These are phyloP conservation scores for Liparis tanakae DNA, from an alignment of 2,797 vertebrate genomes.

Conservation along the genomic window DNA sequence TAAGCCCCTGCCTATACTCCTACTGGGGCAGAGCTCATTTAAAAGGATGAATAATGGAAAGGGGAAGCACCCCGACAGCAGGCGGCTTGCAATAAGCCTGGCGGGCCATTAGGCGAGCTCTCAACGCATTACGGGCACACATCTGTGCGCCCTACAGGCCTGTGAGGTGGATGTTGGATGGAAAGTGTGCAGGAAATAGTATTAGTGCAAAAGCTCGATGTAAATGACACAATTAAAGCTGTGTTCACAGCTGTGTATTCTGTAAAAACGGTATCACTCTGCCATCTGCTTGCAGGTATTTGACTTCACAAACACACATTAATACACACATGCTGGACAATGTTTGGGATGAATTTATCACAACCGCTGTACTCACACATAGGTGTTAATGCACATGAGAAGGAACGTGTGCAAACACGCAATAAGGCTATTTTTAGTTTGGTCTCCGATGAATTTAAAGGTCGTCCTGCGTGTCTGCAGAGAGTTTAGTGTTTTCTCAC, in stretches of 20 bases:
- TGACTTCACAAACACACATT: conserved; percentile 43
- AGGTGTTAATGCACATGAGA: conserved; percentile 52
- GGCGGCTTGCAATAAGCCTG: conserved; percentile 50
- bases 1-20: conserved; percentile 46
- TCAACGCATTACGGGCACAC: conserved; percentile 54
- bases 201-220: conserved; percentile 64
- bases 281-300: conserved; percentile 76
- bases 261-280: conserved; percentile 74
- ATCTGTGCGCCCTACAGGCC: conserved; percentile 55
- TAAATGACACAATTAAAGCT: conserved; percentile 75
- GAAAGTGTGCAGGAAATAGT: conserved; percentile 62
- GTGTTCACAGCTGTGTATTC: conserved; percentile 70
- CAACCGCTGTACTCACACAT: conserved; percentile 30
- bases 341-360: conserved; percentile 55
- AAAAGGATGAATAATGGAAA: conserved; percentile 57
- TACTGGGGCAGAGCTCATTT: conserved; percentile 49
- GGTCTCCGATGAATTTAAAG: conserved; percentile 5
- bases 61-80: conserved; percentile 47
- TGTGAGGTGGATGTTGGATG: conserved; percentile 67
- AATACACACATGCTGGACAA: conserved; percentile 15
- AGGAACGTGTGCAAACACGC: conserved; percentile 53
- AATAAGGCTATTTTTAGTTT: conserved; percentile 8
- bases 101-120: conserved; percentile 51
- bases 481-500: conserved; percentile 47
- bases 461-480: conserved; percentile 2